Evolutionary conservation across 30 jellyfish, hydroid and myxozoan genomes (phyloP).

Genomic region (Aurelia sp.): DNA sequence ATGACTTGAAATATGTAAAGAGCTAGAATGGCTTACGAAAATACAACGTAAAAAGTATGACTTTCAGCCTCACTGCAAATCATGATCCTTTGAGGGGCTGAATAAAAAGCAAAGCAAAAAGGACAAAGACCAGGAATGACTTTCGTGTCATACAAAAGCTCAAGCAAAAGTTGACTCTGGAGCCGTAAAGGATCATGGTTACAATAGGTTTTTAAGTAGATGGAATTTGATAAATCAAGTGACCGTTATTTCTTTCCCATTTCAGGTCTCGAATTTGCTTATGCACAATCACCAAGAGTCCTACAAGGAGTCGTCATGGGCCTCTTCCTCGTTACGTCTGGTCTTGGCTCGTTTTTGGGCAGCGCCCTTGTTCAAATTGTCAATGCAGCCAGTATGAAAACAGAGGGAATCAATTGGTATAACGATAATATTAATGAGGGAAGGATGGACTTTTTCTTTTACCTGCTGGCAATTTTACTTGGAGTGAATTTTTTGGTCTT

Average conservation of each 20-base stretch:
- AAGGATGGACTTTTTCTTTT: slow-evolving; percentile 64
- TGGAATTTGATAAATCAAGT: no score
- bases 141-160: no score
- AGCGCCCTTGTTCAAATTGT: slow-evolving; percentile 73
- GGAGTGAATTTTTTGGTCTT: slow-evolving; percentile 69
- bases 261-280: slow-evolving; percentile 91
- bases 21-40: no score
- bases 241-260: background rate
- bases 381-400: slow-evolving; percentile 15
- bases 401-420: slow-evolving; percentile 56
- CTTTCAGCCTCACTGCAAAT: no score
- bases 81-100: no score
- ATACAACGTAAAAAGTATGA: no score
- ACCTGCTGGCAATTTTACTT: slow-evolving; percentile 67
- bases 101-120: no score
- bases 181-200: no score
- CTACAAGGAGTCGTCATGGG: slow-evolving; percentile 95
- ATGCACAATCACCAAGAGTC: slow-evolving; percentile 92
- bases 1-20: no score
- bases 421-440: slow-evolving; percentile 60
- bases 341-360: slow-evolving; percentile 92
- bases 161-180: no score
- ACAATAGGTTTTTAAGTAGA: no score
- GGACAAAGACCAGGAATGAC: no score
- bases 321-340: slow-evolving; percentile 77